Base-by-base conservation (phyloP, 2,888 invertebrate species). In the Liodrosophila aerea region DNA sequence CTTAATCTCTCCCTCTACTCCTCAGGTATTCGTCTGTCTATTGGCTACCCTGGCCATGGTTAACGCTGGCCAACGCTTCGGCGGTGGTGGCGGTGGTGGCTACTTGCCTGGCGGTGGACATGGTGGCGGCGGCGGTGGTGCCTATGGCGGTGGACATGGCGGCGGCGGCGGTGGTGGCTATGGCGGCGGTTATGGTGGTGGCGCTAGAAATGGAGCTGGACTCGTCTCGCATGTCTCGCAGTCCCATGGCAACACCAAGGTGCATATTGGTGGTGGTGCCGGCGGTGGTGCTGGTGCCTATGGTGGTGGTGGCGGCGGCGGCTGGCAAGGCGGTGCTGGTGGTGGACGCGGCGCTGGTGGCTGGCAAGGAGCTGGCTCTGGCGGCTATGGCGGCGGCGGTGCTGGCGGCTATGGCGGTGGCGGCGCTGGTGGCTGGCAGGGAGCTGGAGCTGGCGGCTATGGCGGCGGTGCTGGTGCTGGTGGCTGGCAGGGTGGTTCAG, bases 1-100 rank as follows among this genome's bases (percentile, higher is more conserved):
- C 7, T 1, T 1, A 9, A 4, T 47, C 15, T 30, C 46, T 44
- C n/a, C n/a, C n/a, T n/a, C n/a, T n/a, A n/a, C n/a, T n/a, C n/a
- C n/a, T 9, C 41, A 83, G 83, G 66, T 83, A 22, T 82, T 83
- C 37, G 77, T 83, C 33, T 85, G 82, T 65, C 54, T 83, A 41
- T 62, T 83, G 40, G 85, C 76, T 30, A 66, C 78, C 7, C 47
- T 82, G 58, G 77, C 85, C 1, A 15, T 85, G 57, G 82, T 30
- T 36, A 70, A 64, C 36, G 83, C 85, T 33, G 83, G 83, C 46
- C 77, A 80, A 15, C 74, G 76, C 29, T 65, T 62, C 18, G 53
- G 61, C 29, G 56, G 44, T 73, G 73, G 76, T n/a, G 64, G 66
- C 1, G 68, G 72, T 9, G 64, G 70, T 33, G 76, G 78, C 1